These are phyloP conservation scores for Himantopus leucocephalus DNA, from an alignment of 2,113 vertebrate species.

Conservation along the genomic window DNA sequence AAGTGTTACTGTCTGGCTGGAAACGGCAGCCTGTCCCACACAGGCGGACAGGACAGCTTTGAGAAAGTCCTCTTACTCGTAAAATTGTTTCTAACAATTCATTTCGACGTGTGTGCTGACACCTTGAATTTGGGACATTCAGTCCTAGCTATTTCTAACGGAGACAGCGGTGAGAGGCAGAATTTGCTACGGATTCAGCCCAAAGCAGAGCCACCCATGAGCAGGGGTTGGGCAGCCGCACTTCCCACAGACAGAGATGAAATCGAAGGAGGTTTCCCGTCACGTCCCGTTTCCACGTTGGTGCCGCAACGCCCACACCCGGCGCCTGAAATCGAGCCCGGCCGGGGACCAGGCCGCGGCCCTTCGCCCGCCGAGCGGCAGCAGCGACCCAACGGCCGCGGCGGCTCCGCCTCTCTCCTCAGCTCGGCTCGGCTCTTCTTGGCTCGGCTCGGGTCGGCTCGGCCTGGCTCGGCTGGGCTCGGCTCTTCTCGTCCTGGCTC, in stretches of 20 bases:
- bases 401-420: background rate
- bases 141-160: rapidly evolving
- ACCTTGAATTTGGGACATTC: background rate
- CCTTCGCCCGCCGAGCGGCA: background rate
- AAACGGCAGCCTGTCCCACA: background rate
- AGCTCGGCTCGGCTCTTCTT: rapidly evolving
- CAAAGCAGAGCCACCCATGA: background rate
- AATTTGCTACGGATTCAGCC: background rate
- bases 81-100: rapidly evolving
- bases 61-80: background rate
- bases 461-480: rapidly evolving
- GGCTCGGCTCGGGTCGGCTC: no score
- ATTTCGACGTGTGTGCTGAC: background rate
- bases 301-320: rapidly evolving
- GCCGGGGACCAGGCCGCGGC: rapidly evolving
- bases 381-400: background rate
- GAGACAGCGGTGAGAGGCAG: rapidly evolving
- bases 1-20: background rate
- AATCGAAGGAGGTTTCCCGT: rapidly evolving
- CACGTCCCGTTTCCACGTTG: rapidly evolving
- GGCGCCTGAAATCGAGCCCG: rapidly evolving
- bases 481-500: rapidly evolving
- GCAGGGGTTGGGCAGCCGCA: background rate
- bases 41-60: background rate
- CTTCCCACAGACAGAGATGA: rapidly evolving